phyloP scores from a whole-genome alignment of 2,888 invertebrate genomes.

The Pegoplata infirma region DNA sequence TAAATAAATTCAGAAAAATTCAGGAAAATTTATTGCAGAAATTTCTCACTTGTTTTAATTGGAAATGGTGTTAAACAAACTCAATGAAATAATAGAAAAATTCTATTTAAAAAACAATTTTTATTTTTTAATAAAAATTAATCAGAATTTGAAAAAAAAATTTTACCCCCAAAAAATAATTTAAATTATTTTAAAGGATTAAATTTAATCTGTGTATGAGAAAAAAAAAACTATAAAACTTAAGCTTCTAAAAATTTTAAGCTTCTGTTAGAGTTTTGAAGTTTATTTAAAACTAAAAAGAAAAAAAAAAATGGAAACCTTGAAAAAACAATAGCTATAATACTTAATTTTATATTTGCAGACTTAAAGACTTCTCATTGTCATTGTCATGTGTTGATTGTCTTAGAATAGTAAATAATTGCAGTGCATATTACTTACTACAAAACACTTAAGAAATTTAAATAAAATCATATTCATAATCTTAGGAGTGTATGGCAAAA shows the following conservation, averaged over 20 bases:
- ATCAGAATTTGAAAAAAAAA: too few species aligned
- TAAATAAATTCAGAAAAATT: too few species aligned
- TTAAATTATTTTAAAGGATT: slow-evolving; percentile 10
- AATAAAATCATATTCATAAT: background rate
- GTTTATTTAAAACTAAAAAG: background rate
- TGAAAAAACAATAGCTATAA: background rate
- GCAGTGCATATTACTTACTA: background rate
- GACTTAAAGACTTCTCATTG: slow-evolving; percentile 3
- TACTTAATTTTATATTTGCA: background rate
- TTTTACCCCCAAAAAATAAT: too few species aligned
- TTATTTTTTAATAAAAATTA: too few species aligned
- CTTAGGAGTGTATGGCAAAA: background rate
- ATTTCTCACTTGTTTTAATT: too few species aligned
- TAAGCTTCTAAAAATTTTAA: background rate
- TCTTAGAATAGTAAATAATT: background rate
- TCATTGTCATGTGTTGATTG: background rate
- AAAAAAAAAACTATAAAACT: background rate
- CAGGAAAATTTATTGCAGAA: too few species aligned
- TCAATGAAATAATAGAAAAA: too few species aligned
- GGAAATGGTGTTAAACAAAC: too few species aligned
- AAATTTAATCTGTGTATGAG: background rate
- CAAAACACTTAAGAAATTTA: background rate
- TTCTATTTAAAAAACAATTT: too few species aligned
- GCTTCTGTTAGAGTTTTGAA: background rate
- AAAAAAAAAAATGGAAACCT: slow-evolving; percentile 2